A percentile compares a stretch with the other conserved stretches of the same genome.
These are phyloP conservation scores for Parelbella ahira DNA, from an alignment of 2,888 invertebrate genomes.

Conservation along the genomic window DNA sequence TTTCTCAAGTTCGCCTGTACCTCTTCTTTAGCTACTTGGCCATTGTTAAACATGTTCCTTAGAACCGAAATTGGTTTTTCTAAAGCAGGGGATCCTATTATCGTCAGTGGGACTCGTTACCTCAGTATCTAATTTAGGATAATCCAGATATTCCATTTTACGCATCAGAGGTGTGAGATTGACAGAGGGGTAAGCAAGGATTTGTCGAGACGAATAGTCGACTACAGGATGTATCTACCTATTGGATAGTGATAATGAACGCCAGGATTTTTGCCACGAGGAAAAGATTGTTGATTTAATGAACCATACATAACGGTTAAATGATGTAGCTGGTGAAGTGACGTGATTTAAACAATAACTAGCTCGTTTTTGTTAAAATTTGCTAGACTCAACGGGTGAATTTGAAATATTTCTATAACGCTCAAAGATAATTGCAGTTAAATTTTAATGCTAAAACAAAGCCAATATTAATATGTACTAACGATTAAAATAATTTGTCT, in stretches of 20 bases:
- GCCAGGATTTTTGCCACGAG: conserved; percentile 14
- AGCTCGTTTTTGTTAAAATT: no score
- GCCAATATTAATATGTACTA: no score
- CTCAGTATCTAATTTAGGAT: conserved; percentile 66
- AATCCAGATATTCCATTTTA: conserved; percentile 54
- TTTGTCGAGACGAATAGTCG: conserved; percentile 46
- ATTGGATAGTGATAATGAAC: conserved; percentile 12
- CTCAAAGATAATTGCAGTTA: no score
- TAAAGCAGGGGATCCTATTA: conserved; percentile 20
- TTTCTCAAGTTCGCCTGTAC: no score
- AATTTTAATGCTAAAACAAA: no score
- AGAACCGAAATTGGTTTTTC: conserved; percentile 21
- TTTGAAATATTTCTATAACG: no score
- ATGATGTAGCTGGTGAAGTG: no score
- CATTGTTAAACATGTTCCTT: conserved; percentile 8
- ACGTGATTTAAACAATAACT: no score
- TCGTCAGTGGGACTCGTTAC: conserved; percentile 44
- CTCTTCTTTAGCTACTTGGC: no score
- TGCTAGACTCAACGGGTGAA: no score
- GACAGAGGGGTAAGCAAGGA: conserved; percentile 51
- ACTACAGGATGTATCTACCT: conserved; percentile 27
- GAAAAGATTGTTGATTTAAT: conserved; percentile 5
- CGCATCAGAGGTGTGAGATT: conserved; percentile 52
- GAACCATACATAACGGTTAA: conserved; percentile 3
- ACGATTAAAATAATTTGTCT: no score